Base-by-base conservation (phyloP, 1,140 invertebrate species). In the Tetranychus urticae region DNA sequence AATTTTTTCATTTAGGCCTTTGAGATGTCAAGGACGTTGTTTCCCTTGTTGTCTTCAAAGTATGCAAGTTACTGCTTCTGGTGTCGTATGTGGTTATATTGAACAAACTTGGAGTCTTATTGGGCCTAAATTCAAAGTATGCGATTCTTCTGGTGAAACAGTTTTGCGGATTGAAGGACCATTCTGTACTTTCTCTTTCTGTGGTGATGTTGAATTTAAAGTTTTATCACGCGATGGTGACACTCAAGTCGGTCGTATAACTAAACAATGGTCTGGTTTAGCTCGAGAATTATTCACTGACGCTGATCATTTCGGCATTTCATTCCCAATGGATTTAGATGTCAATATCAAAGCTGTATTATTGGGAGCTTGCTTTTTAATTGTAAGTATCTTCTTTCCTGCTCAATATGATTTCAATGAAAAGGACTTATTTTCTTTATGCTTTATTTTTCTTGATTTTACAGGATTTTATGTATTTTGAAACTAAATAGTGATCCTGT, bases 41-140 rank as follows among this genome's bases (percentile, higher is more conserved):
- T 89, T 81, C 67, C 85, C 85, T 5, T 88, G 86, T 72, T 90
- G 85, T 72, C 74, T 88, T 65, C 86, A 90, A 77, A 72, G 87
- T 23, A 23, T 23, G 23, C 23, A 23, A 23, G 23, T 23, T 23
- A 23, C 23, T 23, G 23, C 23, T 23, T 23, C 23, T 23, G 23
- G 23, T 23, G 23, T 23, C 23, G 0, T 23, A 0, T 23, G 23
- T 23, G 23, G 23, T 23, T 23, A 23, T 23, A 23, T 23, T 23
- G 23, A 23, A 23, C 23, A 23, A 23, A 23, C 23, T 23, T 23
- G 23, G 23, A 23, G 23, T 23, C 23, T 23, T 23, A 23, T 23
- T 23, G 23, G 23, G 23, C 23, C 23, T 23, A 23, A 23, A 23
- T 23, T 23, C 23, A 23, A 23, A 23, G 23, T 23, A 0, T 23